Conservation (phyloP, 1,140 invertebrate species). For the Euwallacea similis region DNA sequence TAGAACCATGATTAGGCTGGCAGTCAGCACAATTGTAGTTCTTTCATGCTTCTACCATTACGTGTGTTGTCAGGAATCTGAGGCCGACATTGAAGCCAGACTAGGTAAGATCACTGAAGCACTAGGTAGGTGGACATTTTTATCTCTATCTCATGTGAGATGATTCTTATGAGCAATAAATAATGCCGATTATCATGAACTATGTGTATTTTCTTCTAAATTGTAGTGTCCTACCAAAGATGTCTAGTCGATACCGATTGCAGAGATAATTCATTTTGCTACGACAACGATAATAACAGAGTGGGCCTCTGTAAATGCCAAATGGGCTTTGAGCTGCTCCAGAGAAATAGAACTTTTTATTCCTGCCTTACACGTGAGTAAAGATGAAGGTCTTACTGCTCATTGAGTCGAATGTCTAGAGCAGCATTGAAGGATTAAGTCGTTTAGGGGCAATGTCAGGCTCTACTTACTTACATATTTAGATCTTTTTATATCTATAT, state of each 20-base stretch:
- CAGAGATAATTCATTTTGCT: slow-evolving; percentile 41
- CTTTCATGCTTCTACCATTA: no score
- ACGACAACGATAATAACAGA: slow-evolving; percentile 38
- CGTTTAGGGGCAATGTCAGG: no score
- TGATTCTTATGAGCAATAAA: background rate
- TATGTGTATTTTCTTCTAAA: slow-evolving; percentile 14
- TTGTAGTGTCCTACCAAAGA: slow-evolving; percentile 39
- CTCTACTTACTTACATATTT: no score
- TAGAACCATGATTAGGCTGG: no score
- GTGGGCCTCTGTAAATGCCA: slow-evolving; percentile 40
- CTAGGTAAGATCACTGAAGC: slow-evolving; percentile 34
- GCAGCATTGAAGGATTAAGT: no score
- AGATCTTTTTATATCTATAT: no score
- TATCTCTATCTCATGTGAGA: background rate
- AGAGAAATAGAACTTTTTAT: slow-evolving; percentile 40
- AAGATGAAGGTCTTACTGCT: background rate
- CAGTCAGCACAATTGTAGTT: no score
- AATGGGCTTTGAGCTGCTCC: slow-evolving; percentile 37
- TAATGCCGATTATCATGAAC: background rate
- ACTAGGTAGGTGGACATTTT: slow-evolving; percentile 20
- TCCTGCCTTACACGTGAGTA: slow-evolving; percentile 39
- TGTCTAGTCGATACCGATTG: slow-evolving; percentile 38
- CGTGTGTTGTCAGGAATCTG: background rate
- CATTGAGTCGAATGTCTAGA: no score
- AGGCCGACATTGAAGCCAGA: slow-evolving; percentile 11